phyloP scores from a whole-genome alignment of 2,888 invertebrate species.

The Drosophila limbata region DNA sequence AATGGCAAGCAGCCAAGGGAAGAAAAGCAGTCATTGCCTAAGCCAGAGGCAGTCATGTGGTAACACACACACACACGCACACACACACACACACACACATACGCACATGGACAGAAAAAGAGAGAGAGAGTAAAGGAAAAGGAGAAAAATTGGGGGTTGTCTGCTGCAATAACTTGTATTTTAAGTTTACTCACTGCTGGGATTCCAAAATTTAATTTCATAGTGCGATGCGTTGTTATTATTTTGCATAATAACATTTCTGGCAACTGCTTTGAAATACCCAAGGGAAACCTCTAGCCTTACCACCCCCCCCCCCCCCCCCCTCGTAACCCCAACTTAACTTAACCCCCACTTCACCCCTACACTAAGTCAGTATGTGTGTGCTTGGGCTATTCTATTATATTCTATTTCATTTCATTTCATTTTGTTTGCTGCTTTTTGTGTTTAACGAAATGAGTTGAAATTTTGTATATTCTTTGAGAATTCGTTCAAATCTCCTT shows the following conservation, averaged over 20 bases:
- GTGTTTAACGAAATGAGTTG: slow-evolving; percentile 25
- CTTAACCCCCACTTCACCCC: background rate
- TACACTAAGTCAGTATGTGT: background rate
- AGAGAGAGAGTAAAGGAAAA: background rate
- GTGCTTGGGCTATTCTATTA: slow-evolving; percentile 22
- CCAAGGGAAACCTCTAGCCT: slow-evolving; percentile 22
- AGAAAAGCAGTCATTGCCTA: slow-evolving; percentile 43
- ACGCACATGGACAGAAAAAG: too few relatives aligned
- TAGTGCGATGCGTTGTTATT: slow-evolving; percentile 80
- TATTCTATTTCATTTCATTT: slow-evolving; percentile 31
- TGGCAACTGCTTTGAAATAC: slow-evolving; percentile 49
- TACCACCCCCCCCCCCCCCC: background rate
- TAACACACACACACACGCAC: slow-evolving; percentile 55
- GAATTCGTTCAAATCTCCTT: background rate
- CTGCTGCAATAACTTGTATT: slow-evolving; percentile 75
- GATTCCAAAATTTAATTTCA: slow-evolving; percentile 82
- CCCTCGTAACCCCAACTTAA: too few relatives aligned
- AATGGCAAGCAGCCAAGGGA: slow-evolving; percentile 36
- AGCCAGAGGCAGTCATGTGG: slow-evolving; percentile 72
- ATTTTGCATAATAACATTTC: slow-evolving; percentile 78
- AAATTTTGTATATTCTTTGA: slow-evolving; percentile 33
- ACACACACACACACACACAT: slow-evolving; percentile 2
- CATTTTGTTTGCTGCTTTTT: slow-evolving; percentile 19
- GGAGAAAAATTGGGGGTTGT: slow-evolving; percentile 6
- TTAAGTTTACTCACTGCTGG: slow-evolving; percentile 79